phyloP scores from a whole-genome alignment of 2,797 vertebrate genomes.

The Momotus momota region DNA sequence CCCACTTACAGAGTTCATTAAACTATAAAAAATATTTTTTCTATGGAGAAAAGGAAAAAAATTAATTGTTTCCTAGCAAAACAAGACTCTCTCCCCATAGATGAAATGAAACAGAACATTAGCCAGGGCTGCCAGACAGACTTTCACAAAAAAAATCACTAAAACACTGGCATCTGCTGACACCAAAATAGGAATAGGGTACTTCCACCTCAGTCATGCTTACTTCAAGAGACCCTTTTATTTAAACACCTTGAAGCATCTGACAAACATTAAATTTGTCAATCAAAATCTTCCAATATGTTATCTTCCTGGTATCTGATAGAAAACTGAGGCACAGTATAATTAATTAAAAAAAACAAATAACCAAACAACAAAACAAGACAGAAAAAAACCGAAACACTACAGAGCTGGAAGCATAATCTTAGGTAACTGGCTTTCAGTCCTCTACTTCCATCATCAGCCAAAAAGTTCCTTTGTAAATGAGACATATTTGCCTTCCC shows the following conservation, averaged over 20 bases:
- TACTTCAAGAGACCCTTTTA: not conserved
- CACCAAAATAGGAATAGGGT: not conserved
- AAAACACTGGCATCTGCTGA: not conserved
- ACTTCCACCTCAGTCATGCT: not conserved
- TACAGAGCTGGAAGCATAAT: not conserved
- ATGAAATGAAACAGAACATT: not conserved
- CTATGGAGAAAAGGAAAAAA: not conserved
- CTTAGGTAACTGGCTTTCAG: not conserved
- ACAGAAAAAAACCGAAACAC: rapidly evolving
- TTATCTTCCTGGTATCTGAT: not conserved
- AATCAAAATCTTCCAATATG: not conserved
- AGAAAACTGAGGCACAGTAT: conserved; percentile 23
- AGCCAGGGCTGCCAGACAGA: not conserved
- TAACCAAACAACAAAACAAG: not conserved
- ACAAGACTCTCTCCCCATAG: not conserved
- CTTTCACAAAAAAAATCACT: not conserved
- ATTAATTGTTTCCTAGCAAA: not conserved
- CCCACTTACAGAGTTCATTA: not conserved
- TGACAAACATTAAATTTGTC: not conserved
- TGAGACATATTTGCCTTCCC: conserved; percentile 23
- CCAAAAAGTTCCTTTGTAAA: conserved; percentile 12
- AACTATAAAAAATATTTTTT: not conserved
- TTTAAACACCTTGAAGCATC: not conserved
- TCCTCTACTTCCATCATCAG: conserved; percentile 12
- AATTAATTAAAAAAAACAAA: not conserved